A percentile compares a stretch with the other conserved stretches of the same genome.
Conservation (phyloP, 2,797 vertebrate genomes). For the Lateolabrax maculatus region DNA sequence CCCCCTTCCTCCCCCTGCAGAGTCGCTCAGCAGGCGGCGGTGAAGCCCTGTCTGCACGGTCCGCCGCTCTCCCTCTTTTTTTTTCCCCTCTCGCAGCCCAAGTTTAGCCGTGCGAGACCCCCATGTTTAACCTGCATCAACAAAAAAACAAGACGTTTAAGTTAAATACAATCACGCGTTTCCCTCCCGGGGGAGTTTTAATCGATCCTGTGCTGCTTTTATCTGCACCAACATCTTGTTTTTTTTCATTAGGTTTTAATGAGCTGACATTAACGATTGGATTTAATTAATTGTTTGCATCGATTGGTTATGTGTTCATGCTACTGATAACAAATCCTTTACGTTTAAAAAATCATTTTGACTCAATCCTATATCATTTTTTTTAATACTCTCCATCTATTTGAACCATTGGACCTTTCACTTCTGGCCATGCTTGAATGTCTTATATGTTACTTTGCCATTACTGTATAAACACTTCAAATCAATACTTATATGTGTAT, state of each 20-base stretch:
- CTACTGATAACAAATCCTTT: neutral
- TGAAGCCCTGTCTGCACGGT: constrained; percentile 20
- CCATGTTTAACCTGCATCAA: neutral
- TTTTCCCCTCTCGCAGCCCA: neutral
- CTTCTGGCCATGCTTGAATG: neutral
- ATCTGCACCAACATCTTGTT: neutral
- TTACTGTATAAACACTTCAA: neutral
- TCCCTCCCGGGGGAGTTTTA: neutral
- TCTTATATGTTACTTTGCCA: neutral
- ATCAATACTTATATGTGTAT: neutral
- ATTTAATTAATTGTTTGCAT: neutral
- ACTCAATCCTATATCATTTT: neutral
- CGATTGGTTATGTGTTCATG: neutral
- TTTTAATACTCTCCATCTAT: neutral
- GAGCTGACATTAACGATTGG: neutral
- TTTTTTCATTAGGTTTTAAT: constrained; percentile 29
- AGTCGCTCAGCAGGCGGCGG: constrained; percentile 67
- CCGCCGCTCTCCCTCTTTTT: neutral
- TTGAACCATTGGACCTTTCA: neutral
- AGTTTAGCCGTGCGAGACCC: neutral
- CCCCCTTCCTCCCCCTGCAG: neutral
- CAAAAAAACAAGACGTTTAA: no score
- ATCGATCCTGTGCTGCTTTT: constrained; percentile 2
- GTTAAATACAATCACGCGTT: no score
- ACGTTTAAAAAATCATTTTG: neutral